Evolutionary conservation across 2,797 vertebrate genomes (phyloP), one percentile per base, ranked within the genome.

Genomic region (Adelosebastes latens): DNA sequence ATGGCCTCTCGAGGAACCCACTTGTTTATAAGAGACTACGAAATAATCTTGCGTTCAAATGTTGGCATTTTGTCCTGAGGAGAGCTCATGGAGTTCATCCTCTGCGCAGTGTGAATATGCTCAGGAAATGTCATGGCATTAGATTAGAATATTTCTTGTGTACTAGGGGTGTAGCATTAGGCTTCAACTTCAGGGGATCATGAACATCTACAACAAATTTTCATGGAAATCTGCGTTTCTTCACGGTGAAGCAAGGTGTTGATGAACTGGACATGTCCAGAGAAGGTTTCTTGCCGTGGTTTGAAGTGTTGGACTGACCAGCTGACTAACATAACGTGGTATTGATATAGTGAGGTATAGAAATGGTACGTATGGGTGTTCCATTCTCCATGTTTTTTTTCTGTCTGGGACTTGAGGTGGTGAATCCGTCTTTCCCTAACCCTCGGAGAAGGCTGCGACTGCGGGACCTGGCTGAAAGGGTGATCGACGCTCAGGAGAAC

Each of bases 401-500:
- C 18, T 75, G 31, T 66, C 31, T 70, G 11, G 61, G 55, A 1
- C 24, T 53, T 3, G 34, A 99, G 98, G 97, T 96, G 0, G 97
- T 97, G 84, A 98, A 98, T 73, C 98, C 98, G 1, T 98, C 98
- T 0, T 99, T 99, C 60, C 98, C 98, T 46, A 99, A 99, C 92
- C 98, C 98, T 0, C 97, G 97, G 20, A 94, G 97, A 53, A 95
- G 98, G 20, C 93, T 98, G 75, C 96, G 97, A 5, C 93, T 99
- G 29, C 94, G 97, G 58, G 98, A 98, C 89, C 88, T 99, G 90
- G 97, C 98, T 0, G 97, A 98, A 85, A 90, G 97, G 1, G 98
- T 98, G 81, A 97, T 97, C 0, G 98, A 98, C 0, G 97, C 97
- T 53, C 97, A 98, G 1, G 97, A 99, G 93, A 98, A 99, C 0